Base-by-base conservation (phyloP, 1,140 invertebrate genomes). In the Bombus pascuorum region DNA sequence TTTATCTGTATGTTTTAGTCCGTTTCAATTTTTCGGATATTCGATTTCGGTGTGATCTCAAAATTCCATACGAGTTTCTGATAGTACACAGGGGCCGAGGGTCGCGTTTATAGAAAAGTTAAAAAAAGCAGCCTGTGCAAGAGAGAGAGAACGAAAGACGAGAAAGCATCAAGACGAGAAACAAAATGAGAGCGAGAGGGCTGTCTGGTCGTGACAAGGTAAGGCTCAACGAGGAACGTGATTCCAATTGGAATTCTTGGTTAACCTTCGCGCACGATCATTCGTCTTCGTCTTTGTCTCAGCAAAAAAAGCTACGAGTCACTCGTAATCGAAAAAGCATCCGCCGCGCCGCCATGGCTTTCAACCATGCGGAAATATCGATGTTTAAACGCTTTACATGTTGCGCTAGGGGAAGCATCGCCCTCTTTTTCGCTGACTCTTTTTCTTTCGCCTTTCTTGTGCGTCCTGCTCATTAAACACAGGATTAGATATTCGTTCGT, bases 1-100 rank as follows among this genome's bases (percentile, higher is more conserved):
- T 59, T 65, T 77, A 44, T 73, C 71, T 81, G 87, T 89, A 89
- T 87, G 91, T 92, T 87, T 86, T 92, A 89, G 90, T 92, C 85
- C 73, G 62, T 75, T 59, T n/a, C 34, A 28, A 78, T 82, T 87
- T 71, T 66, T 77, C 82, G 62, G 79, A 44, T 73, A 39, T 15
- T 47, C 37, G 44, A 37, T 91, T 71, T 81, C 84, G 85, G 70
- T 85, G 79, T 85, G 73, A 76, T 77, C 59, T 88, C 87, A 88
- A 89, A 89, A 89, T 89, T 89, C 37, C 44, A 34, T 62, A 65
- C 74, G 83, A 89, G 83, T 89, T 70, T 62, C 25, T 34, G 42
- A 44, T 47, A 37, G 34, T 62, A 62, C 59, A 62, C 59, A 3
- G 59, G 28, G 28, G 59, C 57, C 57, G 57, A 3, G 57, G 57